Base-by-base conservation (phyloP, 2,797 vertebrate genomes). In the Crenichthys baileyi region DNA sequence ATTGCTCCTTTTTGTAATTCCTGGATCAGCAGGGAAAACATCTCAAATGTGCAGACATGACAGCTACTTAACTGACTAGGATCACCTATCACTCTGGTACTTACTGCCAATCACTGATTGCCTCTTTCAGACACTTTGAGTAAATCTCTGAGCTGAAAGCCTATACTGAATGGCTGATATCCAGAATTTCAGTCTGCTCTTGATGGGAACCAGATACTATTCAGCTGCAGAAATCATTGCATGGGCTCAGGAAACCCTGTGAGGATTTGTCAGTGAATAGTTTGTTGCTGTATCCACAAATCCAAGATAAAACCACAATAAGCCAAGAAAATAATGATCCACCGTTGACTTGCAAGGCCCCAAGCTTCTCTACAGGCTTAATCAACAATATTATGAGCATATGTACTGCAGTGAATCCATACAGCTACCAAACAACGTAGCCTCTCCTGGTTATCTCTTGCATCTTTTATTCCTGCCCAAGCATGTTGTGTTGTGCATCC, bases 21-120 rank as follows among this genome's bases (percentile, higher is more conserved):
- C 58, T 7, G 11, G 26, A 41, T 67, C 76, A 56, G 70, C 6
- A 55, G 31, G 29, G 72, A 65, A 75, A 81, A 72, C 46, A 24
- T 72, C 22, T 71, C 7, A 29, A 26, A 29, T 73, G 18, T 75
- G 50, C 41, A 73, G 50, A 70, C 53, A 12, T 29, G 67, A 51
- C 55, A 79, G 51, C 39, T 20, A 8, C 9, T 26, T 70, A 26
- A 48, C 24, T 26, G 13, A 70, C 67, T 18, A 46, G 44, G n/a
- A 70, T 70, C 67, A 46, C 44, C 44, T 70, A 26, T 70, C 13
- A 46, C 41, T 46, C 22, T n/a, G 13, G 22, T 41, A 39, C 63
- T 67, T 24, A 13, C 65, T 70, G 44, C 67, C 67, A 70, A 26
- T 70, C 13, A 26, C 41, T 70, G 67, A 70, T 70, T 70, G 67